A percentile compares a stretch with the other conserved stretches of the same genome.
These are phyloP conservation scores for Sphyrna mokarran DNA, from an alignment of 2,113 vertebrate genomes.

Conservation along the genomic window DNA sequence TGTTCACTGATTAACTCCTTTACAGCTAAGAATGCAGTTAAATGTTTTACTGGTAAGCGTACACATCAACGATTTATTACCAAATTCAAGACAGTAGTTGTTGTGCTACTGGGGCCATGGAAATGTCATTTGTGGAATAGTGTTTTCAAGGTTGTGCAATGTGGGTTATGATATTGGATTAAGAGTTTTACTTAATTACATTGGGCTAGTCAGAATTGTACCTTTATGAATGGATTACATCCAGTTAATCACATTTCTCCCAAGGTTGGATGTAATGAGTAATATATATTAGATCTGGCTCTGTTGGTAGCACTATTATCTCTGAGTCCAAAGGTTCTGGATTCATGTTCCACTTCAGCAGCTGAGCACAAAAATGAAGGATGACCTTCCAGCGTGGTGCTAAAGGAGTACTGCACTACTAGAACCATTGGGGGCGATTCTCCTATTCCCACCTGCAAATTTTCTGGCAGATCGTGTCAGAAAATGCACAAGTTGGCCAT, in stretches of 20 bases:
- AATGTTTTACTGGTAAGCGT: not conserved
- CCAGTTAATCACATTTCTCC: not conserved
- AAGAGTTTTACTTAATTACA: conserved; percentile 26
- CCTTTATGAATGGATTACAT: not conserved
- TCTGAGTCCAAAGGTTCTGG: not conserved
- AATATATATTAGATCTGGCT: not conserved
- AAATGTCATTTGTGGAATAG: not conserved
- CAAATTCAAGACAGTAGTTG: not conserved
- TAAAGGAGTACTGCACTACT: not conserved
- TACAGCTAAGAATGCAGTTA: not conserved
- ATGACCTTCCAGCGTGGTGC: no score
- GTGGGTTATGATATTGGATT: not conserved
- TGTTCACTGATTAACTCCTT: not conserved
- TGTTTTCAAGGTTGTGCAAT: not conserved
- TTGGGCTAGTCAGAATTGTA: not conserved
- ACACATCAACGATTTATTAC: not conserved
- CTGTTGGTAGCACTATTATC: not conserved
- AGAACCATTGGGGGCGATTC: not conserved
- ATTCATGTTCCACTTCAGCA: not conserved
- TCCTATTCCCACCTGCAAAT: no score
- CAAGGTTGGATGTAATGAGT: not conserved
- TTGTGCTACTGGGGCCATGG: not conserved
- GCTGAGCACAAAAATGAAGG: not conserved
- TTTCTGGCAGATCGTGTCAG: no score
- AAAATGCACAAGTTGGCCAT: no score